Evolutionary conservation across 2,113 vertebrate species (phyloP).

Genomic region (Polypterus bichir): DNA sequence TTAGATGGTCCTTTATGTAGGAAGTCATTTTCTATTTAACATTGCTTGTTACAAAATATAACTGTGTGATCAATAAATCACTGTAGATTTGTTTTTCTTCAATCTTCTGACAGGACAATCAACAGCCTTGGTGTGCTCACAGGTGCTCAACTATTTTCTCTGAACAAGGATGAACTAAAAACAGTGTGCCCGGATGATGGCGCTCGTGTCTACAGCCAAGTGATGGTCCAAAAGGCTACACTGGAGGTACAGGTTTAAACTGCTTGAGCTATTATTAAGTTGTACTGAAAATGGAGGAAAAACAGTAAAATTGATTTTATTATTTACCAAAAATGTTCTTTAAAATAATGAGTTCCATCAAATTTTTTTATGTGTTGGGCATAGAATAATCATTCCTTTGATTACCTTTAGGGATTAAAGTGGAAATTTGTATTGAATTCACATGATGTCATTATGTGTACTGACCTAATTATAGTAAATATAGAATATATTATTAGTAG

Average conservation of each 20-base stretch:
- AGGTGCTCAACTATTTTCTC: conserved; percentile 89
- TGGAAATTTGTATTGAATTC: no score
- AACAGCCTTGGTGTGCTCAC: conserved; percentile 84
- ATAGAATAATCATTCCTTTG: no score
- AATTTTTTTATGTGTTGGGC: no score
- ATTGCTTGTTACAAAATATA: background rate
- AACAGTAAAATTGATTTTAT: no score
- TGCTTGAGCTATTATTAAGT: background rate
- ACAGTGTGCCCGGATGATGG: conserved; percentile 85
- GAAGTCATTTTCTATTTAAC: no score
- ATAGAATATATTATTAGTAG: no score
- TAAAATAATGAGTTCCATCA: no score
- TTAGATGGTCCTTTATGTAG: background rate
- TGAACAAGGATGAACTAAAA: conserved; percentile 89
- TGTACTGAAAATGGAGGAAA: no score
- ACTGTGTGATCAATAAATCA: background rate
- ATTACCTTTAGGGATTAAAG: no score
- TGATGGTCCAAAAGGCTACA: conserved; percentile 84
- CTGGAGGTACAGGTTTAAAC: conserved; percentile 59
- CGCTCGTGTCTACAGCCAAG: conserved; percentile 79
- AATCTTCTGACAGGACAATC: conserved; percentile 57
- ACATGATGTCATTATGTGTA: no score
- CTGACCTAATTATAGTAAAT: no score
- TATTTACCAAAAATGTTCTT: background rate
- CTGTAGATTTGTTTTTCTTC: background rate